phyloP scores from a whole-genome alignment of 2,113 vertebrate species.

The Misgurnus anguillicaudatus region DNA sequence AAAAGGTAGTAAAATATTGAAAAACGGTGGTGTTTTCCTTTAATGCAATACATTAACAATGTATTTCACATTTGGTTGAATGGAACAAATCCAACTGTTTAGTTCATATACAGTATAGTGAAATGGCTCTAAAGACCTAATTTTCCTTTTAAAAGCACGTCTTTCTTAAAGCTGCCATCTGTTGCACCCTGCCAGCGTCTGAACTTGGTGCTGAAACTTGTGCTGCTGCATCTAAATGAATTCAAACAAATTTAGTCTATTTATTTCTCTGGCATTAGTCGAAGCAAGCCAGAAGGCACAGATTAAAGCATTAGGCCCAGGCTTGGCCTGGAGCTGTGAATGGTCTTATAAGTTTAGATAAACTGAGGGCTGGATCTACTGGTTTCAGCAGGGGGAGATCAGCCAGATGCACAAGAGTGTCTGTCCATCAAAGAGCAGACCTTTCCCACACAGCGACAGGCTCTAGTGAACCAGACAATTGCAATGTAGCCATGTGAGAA shows the following conservation, averaged over 20 bases:
- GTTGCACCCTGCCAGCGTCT: conserved; percentile 8
- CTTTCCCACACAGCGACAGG: conserved; percentile 75
- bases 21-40: neutral
- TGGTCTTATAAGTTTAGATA: conserved; percentile 65
- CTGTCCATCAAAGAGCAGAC: conserved; percentile 77
- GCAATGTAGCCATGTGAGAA: conserved; percentile 82
- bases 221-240: conserved; percentile 47
- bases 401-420: conserved; percentile 73
- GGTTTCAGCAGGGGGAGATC: conserved; percentile 71
- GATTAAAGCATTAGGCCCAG: conserved; percentile 51
- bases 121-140: too few species aligned
- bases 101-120: too few species aligned
- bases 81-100: too few species aligned
- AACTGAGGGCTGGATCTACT: conserved; percentile 70
- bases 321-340: conserved; percentile 32
- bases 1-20: too few species aligned
- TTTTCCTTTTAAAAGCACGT: neutral
- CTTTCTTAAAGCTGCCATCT: conserved; percentile 5
- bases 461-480: conserved; percentile 83
- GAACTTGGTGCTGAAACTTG: conserved; percentile 22
- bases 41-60: too few species aligned
- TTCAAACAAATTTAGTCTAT: conserved; percentile 36
- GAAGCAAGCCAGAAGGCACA: conserved; percentile 29
- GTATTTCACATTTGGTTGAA: too few species aligned
- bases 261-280: conserved; percentile 38